Percentiles rank a stretch among this genome's conserved stretches.
phyloP scores from a whole-genome alignment of 2,797 vertebrate genomes.

The Acanthis flammea region DNA sequence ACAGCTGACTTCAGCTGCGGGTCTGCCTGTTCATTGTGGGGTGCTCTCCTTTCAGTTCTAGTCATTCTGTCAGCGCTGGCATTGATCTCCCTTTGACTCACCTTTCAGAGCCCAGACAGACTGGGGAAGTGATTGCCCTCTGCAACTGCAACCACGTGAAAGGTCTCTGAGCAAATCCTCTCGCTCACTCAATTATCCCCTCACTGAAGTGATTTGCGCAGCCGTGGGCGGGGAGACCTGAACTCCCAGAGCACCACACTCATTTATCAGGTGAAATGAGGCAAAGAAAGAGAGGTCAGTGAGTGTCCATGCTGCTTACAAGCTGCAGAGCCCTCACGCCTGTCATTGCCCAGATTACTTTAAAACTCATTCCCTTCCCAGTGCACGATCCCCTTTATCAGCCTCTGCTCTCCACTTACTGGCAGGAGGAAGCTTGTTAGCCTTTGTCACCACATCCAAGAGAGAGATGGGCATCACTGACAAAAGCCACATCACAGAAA shows the following conservation, averaged over 20 bases:
- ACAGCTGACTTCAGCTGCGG: not conserved
- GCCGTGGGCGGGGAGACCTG: not conserved
- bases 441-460: not conserved
- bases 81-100: not conserved
- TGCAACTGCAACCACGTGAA: slow-evolving; percentile 42
- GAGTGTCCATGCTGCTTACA: slow-evolving; percentile 34
- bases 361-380: not conserved
- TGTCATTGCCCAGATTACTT: slow-evolving; percentile 44
- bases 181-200: slow-evolving; percentile 57
- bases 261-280: slow-evolving; percentile 74
- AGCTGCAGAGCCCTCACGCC: slow-evolving; percentile 43
- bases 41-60: not conserved
- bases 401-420: not conserved
- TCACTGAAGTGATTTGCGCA: slow-evolving; percentile 26
- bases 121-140: slow-evolving; percentile 30
- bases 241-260: slow-evolving; percentile 39
- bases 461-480: not conserved
- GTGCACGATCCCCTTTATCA: not conserved
- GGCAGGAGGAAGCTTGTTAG: not conserved
- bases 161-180: slow-evolving; percentile 49
- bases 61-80: not conserved
- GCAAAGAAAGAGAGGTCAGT: slow-evolving; percentile 60
- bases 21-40: not conserved
- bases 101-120: slow-evolving; percentile 33
- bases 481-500: not conserved